Conservation (phyloP, 2,797 vertebrate genomes). For the Novumbra hubbsi region DNA sequence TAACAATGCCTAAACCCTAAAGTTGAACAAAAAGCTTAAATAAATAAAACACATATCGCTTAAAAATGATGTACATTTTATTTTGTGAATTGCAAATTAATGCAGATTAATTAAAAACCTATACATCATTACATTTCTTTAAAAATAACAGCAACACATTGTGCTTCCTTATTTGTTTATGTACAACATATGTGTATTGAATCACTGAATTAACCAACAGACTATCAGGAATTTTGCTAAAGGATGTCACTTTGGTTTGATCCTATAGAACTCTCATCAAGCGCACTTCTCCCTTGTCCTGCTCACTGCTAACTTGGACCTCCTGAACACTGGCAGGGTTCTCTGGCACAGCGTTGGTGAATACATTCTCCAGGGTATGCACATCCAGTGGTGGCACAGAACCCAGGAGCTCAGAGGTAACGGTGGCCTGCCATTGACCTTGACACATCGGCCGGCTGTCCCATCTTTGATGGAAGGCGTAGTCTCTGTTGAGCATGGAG, state of each 20-base stretch:
- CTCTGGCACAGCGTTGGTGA: constrained; percentile 51
- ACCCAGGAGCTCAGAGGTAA: constrained; percentile 35
- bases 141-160: not conserved
- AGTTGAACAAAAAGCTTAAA: not conserved
- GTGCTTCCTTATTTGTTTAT: not conserved
- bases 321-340: constrained; percentile 60
- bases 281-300: constrained; percentile 69
- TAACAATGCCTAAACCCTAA: not conserved
- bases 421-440: constrained; percentile 32
- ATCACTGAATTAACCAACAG: constrained; percentile 9
- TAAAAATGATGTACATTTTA: not conserved
- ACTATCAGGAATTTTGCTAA: not conserved
- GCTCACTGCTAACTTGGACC: constrained; percentile 63
- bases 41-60: not conserved
- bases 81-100: not conserved
- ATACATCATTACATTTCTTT: not conserved
- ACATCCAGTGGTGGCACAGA: constrained; percentile 58
- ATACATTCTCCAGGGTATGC: constrained; percentile 59
- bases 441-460: constrained; percentile 32
- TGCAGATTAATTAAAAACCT: not conserved
- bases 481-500: constrained; percentile 59
- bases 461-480: constrained; percentile 50
- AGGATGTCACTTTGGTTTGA: not conserved
- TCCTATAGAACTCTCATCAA: constrained; percentile 66
- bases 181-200: not conserved